phyloP scores from a whole-genome alignment of 2,113 vertebrate genomes.

The Lophochroa leadbeateri region DNA sequence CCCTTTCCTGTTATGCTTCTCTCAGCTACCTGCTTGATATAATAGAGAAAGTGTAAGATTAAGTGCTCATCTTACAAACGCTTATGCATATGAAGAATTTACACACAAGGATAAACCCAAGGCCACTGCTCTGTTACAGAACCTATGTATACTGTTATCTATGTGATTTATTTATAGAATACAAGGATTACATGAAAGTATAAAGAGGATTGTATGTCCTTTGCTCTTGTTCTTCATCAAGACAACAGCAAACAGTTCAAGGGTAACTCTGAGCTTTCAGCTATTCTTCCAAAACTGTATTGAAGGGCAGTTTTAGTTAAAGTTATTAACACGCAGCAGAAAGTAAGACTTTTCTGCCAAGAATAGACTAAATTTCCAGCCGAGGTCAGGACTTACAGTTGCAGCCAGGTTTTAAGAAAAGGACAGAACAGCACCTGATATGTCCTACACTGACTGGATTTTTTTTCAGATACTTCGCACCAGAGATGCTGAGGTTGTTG shows the following conservation, averaged over 20 bases:
- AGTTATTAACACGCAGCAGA: not conserved
- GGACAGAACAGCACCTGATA: not conserved
- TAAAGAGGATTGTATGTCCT: not conserved
- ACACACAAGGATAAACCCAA: not conserved
- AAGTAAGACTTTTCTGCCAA: not conserved
- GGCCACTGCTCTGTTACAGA: not conserved
- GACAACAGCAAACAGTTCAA: not conserved
- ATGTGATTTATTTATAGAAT: not conserved
- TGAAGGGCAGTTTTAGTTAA: not conserved
- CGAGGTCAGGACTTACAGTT: not conserved
- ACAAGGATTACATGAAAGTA: not conserved
- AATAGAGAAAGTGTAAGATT: not conserved
- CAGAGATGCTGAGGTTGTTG: not conserved
- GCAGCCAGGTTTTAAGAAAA: not conserved
- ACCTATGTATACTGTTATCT: not conserved
- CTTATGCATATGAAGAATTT: not conserved
- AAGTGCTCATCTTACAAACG: not conserved
- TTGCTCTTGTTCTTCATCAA: not conserved
- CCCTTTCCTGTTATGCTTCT: not conserved
- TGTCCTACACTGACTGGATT: fast-evolving
- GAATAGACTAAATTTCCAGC: not conserved
- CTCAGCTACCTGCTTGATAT: not conserved
- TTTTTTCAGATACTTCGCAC: not conserved
- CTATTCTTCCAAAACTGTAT: not conserved
- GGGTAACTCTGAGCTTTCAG: not conserved